Evolutionary conservation across 2,113 vertebrate genomes (phyloP).

Genomic region (Trachemys scripta): DNA sequence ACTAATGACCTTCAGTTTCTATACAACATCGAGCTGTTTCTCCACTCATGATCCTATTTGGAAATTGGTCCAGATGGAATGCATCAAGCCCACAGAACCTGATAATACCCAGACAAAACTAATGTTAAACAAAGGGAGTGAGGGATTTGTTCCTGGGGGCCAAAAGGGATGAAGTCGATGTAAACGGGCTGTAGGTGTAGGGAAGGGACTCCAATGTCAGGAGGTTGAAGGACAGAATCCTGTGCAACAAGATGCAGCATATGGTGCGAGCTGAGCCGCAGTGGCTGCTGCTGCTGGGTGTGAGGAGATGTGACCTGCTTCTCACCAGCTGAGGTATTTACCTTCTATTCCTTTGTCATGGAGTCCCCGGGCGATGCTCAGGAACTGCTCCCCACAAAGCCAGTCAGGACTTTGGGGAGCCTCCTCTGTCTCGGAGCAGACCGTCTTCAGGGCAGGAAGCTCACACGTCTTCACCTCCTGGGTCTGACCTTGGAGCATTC

Average conservation of each 20-base stretch:
- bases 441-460: no score
- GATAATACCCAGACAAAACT: constrained; percentile 24
- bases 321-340: background rate
- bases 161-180: background rate
- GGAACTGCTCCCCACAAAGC: no score
- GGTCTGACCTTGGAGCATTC: no score
- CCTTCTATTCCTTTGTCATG: background rate
- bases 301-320: background rate
- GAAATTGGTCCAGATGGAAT: constrained; percentile 52
- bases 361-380: no score
- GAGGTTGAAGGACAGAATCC: background rate
- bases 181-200: background rate
- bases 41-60: background rate
- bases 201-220: background rate
- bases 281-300: background rate
- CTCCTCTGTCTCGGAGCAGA: no score
- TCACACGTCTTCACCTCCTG: no score
- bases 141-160: background rate
- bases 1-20: background rate
- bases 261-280: background rate
- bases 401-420: no score
- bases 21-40: background rate
- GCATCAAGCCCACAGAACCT: constrained; percentile 60
- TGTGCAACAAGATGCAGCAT: background rate
- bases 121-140: background rate